phyloP scores from a whole-genome alignment of 2,797 vertebrate species.

The Xenops minutus region DNA sequence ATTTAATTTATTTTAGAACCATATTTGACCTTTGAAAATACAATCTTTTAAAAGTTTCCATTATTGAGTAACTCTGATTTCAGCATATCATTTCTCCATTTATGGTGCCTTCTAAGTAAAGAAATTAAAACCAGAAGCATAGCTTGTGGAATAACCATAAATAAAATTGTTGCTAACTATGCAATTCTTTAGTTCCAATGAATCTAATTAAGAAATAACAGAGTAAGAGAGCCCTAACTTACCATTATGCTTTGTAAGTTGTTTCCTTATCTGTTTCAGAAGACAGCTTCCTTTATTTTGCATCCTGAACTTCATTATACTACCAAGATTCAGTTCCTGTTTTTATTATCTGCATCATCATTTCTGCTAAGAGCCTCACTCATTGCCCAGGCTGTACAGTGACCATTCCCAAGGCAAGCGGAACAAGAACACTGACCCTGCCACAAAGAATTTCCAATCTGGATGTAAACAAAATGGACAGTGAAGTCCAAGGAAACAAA shows the following conservation, averaged over 20 bases:
- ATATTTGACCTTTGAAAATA: not conserved
- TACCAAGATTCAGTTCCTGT: not conserved
- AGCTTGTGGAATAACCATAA: not conserved
- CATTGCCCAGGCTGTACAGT: not conserved
- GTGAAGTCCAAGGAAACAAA: not conserved
- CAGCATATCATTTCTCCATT: not conserved
- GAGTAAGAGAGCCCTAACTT: not conserved
- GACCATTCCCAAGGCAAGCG: not conserved
- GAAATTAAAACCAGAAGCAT: not conserved
- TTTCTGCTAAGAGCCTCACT: not conserved
- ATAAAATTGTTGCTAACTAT: not conserved
- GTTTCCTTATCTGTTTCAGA: not conserved
- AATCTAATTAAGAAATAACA: not conserved
- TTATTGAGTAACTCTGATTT: not conserved
- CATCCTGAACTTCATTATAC: not conserved
- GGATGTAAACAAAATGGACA: accelerated
- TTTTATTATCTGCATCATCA: not conserved
- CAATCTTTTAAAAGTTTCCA: not conserved
- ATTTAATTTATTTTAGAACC: not conserved
- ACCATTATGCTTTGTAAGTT: not conserved
- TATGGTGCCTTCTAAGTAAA: not conserved
- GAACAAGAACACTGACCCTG: not conserved
- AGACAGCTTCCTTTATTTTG: not conserved
- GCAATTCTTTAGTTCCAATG: not conserved
- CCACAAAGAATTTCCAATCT: not conserved